Conservation (phyloP, 1,140 invertebrate species). For the Aphelenchoides avenae region DNA sequence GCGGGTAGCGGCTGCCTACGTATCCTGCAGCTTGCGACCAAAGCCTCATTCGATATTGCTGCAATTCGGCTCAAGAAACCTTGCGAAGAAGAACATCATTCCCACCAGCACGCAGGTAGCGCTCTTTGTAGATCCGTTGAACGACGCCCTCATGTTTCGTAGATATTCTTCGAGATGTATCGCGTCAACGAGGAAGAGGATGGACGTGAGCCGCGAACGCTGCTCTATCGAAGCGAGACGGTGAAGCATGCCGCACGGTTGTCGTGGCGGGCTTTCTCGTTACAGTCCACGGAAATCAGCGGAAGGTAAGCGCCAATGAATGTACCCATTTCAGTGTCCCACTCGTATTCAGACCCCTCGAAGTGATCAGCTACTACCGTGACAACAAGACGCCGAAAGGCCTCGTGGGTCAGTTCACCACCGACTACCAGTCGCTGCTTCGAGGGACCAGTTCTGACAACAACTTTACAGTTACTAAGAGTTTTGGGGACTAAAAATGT, state of each 20-base stretch:
- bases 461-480: not conserved
- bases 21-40: conserved; percentile 44
- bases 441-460: not conserved
- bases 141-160: conserved; percentile 11
- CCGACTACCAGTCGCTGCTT: conserved; percentile 28
- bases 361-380: conserved; percentile 39
- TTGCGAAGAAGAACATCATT: conserved; percentile 35
- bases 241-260: conserved; percentile 38
- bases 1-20: conserved; percentile 35
- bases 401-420: conserved; percentile 29
- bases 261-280: conserved; percentile 37
- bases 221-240: conserved; percentile 47
- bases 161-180: conserved; percentile 50
- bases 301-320: conserved; percentile 8
- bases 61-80: conserved; percentile 46
- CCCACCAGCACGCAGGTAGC: conserved; percentile 24
- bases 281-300: conserved; percentile 43
- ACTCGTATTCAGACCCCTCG: conserved; percentile 28
- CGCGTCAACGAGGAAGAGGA: conserved; percentile 24
- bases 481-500: conserved; percentile 12
- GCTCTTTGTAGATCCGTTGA: not conserved
- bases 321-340: not conserved
- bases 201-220: not conserved
- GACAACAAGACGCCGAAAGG: conserved; percentile 31
- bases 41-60: conserved; percentile 46